These are phyloP conservation scores for Orycteropus afer DNA, from an alignment of 2,113 vertebrate genomes.

Conservation along the genomic window DNA sequence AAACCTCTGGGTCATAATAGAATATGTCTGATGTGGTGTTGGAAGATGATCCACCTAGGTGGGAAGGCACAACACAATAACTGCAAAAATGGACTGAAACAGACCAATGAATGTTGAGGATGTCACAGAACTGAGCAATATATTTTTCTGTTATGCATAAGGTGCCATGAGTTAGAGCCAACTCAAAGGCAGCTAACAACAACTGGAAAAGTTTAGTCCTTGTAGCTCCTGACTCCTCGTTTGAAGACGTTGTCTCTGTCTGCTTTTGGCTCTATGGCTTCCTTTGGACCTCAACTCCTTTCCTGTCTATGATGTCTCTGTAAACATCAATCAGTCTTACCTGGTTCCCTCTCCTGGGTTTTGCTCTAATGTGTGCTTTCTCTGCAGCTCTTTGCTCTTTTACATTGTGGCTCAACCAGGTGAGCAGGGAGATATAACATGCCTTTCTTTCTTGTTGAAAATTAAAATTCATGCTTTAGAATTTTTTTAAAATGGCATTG, in stretches of 20 bases:
- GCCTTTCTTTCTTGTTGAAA: background rate
- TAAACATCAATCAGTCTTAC: background rate
- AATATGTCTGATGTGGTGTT: too few relatives aligned
- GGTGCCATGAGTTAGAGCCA: background rate
- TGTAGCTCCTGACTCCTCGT: background rate
- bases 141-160: background rate
- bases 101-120: background rate
- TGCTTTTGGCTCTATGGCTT: background rate
- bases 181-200: background rate
- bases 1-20: background rate
- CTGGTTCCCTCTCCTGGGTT: background rate
- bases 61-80: background rate
- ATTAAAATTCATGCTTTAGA: conserved; percentile 5
- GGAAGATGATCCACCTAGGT: background rate
- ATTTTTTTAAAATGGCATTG: background rate
- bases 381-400: background rate
- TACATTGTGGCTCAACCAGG: background rate
- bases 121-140: background rate
- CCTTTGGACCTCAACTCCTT: background rate
- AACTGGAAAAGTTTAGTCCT: background rate
- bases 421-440: background rate
- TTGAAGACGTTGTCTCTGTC: background rate
- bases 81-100: background rate
- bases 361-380: background rate
- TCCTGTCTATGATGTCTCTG: background rate